Conservation (phyloP, 2,797 vertebrate genomes). For the Gallinago nigripennis region DNA sequence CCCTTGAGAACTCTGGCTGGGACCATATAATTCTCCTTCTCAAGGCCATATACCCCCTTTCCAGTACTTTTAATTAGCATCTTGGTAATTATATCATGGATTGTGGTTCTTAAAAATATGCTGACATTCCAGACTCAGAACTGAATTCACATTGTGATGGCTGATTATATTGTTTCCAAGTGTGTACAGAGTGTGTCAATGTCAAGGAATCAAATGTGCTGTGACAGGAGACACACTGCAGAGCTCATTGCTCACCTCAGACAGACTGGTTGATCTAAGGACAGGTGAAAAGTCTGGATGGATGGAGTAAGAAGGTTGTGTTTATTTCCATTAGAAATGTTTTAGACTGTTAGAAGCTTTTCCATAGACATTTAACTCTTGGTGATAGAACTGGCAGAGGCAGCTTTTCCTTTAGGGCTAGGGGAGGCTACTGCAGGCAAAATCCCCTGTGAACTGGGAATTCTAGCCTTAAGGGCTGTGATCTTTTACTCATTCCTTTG, state of each 20-base stretch:
- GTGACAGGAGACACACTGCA: background rate
- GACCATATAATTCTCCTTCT: background rate
- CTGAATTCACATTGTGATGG: background rate
- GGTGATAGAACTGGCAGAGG: background rate
- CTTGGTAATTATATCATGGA: background rate
- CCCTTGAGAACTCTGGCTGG: background rate
- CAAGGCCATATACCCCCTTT: background rate
- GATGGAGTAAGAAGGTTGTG: background rate
- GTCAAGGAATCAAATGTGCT: conserved; percentile 10
- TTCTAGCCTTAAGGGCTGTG: background rate
- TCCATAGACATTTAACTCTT: background rate
- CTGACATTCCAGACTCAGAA: conserved; percentile 1
- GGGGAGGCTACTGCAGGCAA: background rate
- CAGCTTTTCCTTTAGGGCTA: background rate
- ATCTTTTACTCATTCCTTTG: background rate
- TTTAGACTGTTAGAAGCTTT: background rate
- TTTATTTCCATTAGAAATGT: background rate
- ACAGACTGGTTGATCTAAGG: background rate
- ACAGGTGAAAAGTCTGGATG: background rate
- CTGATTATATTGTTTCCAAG: background rate
- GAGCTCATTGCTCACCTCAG: rapidly evolving
- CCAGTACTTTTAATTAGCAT: background rate
- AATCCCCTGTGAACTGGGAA: background rate
- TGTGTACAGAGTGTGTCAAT: background rate
- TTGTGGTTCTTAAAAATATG: background rate